These are phyloP conservation scores for Carabus problematicus DNA, from an alignment of 2,888 invertebrate species.

Conservation along the genomic window DNA sequence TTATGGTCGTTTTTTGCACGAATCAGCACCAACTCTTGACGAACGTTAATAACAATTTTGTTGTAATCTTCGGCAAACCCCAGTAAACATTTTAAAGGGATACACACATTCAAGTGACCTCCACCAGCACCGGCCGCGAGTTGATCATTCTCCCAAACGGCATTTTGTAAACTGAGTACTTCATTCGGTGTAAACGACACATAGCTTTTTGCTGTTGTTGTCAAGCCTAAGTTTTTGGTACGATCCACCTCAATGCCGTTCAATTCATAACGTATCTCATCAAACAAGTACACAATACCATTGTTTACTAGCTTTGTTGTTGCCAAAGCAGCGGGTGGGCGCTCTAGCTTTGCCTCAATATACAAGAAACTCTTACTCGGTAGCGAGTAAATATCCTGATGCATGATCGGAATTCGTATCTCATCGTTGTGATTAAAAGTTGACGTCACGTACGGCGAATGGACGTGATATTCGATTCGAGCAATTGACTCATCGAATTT, in stretches of 20 bases:
- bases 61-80: constrained; percentile 54
- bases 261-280: constrained; percentile 53
- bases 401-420: constrained; percentile 51
- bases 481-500: constrained; percentile 47
- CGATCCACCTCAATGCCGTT: constrained; percentile 53
- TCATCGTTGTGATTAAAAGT: constrained; percentile 51
- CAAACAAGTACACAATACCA: constrained; percentile 50
- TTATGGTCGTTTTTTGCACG: not conserved
- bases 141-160: constrained; percentile 45
- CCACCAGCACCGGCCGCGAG: not conserved
- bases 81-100: constrained; percentile 50
- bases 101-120: constrained; percentile 9
- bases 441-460: constrained; percentile 49
- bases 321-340: too few species aligned
- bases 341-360: too few species aligned
- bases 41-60: constrained; percentile 53
- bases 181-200: constrained; percentile 49
- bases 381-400: constrained; percentile 49
- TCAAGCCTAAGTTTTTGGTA: constrained; percentile 50
- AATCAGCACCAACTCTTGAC: constrained; percentile 50
- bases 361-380: constrained; percentile 49
- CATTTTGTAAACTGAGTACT: constrained; percentile 47
- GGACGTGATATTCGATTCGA: constrained; percentile 48
- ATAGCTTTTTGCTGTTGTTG: constrained; percentile 52
- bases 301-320: constrained; percentile 46